Conservation (phyloP, 2,113 vertebrate species). For the Pyrgilauda ruficollis region DNA sequence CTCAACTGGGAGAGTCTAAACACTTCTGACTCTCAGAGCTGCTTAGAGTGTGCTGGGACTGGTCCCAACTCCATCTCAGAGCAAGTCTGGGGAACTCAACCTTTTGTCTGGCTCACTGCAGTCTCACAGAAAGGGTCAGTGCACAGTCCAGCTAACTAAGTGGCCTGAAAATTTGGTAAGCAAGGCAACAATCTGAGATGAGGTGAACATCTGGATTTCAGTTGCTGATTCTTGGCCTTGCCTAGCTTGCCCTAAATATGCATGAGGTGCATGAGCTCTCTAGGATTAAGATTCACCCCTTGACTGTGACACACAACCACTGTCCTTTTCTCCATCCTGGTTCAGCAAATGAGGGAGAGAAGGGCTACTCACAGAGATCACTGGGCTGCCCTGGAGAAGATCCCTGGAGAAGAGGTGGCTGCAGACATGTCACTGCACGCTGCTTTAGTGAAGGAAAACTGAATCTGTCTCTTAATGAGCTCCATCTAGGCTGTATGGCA, state of each 20-base stretch:
- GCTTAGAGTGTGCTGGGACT: not conserved
- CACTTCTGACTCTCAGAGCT: not conserved
- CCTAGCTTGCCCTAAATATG: not conserved
- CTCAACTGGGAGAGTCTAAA: not conserved
- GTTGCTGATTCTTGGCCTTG: not conserved
- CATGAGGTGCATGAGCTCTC: not conserved
- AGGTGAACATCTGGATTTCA: not conserved
- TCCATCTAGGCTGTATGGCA: not conserved
- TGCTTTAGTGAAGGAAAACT: not conserved
- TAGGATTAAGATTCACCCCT: not conserved
- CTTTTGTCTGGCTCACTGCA: rapidly evolving
- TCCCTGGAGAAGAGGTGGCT: not conserved
- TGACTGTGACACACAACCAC: not conserved
- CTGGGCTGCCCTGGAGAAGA: not conserved
- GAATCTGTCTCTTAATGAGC: not conserved
- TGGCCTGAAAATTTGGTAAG: not conserved
- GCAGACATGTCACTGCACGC: rapidly evolving
- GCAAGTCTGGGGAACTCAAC: not conserved
- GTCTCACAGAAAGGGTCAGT: not conserved
- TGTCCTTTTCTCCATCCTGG: not conserved
- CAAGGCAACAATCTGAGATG: not conserved
- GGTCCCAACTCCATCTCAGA: not conserved
- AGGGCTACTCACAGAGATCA: not conserved
- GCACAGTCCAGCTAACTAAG: not conserved
- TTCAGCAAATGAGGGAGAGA: not conserved